phyloP scores from a whole-genome alignment of 2,113 vertebrate species.

The Bos javanicus region DNA sequence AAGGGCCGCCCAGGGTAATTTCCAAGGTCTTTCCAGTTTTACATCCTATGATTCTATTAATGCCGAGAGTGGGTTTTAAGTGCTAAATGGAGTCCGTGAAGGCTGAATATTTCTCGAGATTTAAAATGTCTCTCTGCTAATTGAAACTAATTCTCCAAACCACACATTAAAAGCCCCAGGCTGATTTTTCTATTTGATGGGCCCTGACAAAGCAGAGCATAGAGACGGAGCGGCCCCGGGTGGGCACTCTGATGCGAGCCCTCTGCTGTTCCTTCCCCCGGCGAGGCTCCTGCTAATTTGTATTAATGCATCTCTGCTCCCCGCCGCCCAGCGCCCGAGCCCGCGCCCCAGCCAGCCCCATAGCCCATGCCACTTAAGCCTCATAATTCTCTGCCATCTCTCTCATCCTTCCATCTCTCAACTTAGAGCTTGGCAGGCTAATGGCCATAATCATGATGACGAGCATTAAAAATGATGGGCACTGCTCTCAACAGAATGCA shows the following conservation, averaged over 20 bases:
- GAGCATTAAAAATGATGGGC: neutral
- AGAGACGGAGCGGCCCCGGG: neutral
- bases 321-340: neutral
- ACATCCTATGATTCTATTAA: neutral
- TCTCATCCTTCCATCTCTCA: neutral
- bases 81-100: slow-evolving; percentile 29
- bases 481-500: neutral
- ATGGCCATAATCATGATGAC: neutral
- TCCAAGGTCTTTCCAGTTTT: neutral
- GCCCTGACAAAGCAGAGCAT: neutral
- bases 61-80: neutral
- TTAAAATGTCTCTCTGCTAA: slow-evolving; percentile 56
- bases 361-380: neutral
- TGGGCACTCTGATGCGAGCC: neutral
- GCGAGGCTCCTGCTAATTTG: neutral
- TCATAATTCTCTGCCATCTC: neutral
- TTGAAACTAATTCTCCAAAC: slow-evolving; percentile 64
- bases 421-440: neutral
- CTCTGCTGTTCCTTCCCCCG: neutral
- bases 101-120: slow-evolving; percentile 41
- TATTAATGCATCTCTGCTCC: neutral
- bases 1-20: neutral
- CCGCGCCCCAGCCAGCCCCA: rapidly evolving
- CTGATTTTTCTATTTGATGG: slow-evolving; percentile 36
- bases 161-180: slow-evolving; percentile 49